Evolutionary conservation across 1,140 invertebrate species (phyloP).

Genomic region (Lanistes nyassanus): DNA sequence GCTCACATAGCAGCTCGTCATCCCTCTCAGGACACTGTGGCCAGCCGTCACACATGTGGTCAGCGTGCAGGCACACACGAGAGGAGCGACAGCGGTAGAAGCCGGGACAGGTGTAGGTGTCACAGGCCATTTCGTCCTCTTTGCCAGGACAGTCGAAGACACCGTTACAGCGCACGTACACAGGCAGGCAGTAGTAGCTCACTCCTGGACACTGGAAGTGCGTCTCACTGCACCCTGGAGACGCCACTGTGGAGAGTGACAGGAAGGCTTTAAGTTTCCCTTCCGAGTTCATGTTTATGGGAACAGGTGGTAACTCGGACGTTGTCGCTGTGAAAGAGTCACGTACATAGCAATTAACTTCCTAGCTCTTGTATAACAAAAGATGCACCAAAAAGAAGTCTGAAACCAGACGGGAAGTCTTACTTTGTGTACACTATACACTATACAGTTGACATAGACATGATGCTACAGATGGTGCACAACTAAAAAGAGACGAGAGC

Average conservation of each 20-base stretch:
- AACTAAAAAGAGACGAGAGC: no score
- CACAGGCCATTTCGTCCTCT: constrained; percentile 13
- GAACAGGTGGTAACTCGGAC: background rate
- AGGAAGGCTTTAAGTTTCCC: constrained; percentile 7
- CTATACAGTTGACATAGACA: no score
- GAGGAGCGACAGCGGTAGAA: constrained; percentile 15
- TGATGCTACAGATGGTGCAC: no score
- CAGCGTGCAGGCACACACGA: constrained; percentile 1
- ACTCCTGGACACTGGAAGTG: constrained; percentile 5
- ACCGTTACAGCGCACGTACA: constrained; percentile 25
- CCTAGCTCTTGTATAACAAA: no score
- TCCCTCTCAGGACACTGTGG: constrained; percentile 24
- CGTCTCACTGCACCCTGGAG: background rate
- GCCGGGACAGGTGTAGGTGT: background rate
- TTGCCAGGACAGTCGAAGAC: constrained; percentile 15
- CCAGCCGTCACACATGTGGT: constrained; percentile 19
- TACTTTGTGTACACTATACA: no score
- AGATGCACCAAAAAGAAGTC: no score
- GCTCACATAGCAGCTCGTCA: constrained; percentile 21
- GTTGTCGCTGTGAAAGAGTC: background rate
- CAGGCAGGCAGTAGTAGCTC: constrained; percentile 4
- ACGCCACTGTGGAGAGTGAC: background rate
- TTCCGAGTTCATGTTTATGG: constrained; percentile 1
- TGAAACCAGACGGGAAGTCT: no score
- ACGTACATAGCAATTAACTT: no score